These are phyloP conservation scores for Microctenopoma steveboyesi DNA, from an alignment of 2,797 vertebrate species.

Conservation along the genomic window DNA sequence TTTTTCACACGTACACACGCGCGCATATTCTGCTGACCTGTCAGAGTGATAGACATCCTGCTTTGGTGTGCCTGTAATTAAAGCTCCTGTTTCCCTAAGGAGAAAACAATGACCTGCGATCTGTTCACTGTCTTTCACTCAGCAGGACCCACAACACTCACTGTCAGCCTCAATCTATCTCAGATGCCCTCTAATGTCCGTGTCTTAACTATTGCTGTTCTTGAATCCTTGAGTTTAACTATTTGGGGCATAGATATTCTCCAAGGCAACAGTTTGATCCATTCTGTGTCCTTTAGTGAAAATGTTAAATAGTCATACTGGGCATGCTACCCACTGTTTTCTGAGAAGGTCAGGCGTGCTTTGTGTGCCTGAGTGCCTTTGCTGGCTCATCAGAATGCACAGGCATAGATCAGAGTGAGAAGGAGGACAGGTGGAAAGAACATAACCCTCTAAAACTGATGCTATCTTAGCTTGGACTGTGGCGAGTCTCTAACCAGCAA, in stretches of 20 bases:
- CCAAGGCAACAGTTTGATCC: slow-evolving; percentile 37
- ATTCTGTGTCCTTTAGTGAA: slow-evolving; percentile 41
- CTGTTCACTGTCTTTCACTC: slow-evolving; percentile 55
- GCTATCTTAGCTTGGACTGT: slow-evolving; percentile 25
- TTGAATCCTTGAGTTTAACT: slow-evolving; percentile 29
- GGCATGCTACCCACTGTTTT: slow-evolving; percentile 50
- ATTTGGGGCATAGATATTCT: slow-evolving; percentile 20
- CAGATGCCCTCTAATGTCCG: slow-evolving; percentile 33
- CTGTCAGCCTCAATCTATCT: slow-evolving; percentile 46
- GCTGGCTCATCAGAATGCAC: slow-evolving; percentile 80
- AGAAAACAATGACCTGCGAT: slow-evolving; percentile 58
- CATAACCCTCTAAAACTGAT: slow-evolving; percentile 42
- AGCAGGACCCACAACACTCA: slow-evolving; percentile 31
- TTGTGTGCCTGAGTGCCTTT: slow-evolving; percentile 61
- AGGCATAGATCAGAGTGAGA: slow-evolving; percentile 61
- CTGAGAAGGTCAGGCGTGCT: slow-evolving; percentile 67
- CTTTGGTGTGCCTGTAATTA: slow-evolving; percentile 72
- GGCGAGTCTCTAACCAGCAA: background rate
- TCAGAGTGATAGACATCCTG: slow-evolving; percentile 63
- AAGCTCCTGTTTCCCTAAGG: slow-evolving; percentile 58
- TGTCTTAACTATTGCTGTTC: slow-evolving; percentile 14
- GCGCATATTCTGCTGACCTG: slow-evolving; percentile 44
- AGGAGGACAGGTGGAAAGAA: slow-evolving; percentile 67
- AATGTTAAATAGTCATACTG: slow-evolving; percentile 59
- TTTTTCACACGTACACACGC: slow-evolving; percentile 2